phyloP scores from a whole-genome alignment of 2,113 vertebrate genomes.

The Polyodon spathula region DNA sequence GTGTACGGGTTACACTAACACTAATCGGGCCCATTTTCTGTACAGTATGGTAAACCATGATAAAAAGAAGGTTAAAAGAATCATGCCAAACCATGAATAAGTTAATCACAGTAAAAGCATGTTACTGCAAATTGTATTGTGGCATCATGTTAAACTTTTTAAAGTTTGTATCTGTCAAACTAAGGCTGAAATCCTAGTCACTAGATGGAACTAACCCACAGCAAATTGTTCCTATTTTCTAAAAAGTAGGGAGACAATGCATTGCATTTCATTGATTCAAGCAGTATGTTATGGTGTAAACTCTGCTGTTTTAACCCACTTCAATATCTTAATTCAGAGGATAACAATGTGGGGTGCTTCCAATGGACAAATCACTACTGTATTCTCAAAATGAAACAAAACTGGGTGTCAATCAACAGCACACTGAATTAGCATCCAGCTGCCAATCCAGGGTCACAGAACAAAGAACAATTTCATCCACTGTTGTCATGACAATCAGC shows the following conservation, averaged over 20 bases:
- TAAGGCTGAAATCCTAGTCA: no score
- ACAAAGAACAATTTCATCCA: conserved; percentile 42
- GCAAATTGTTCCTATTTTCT: no score
- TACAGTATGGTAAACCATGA: no score
- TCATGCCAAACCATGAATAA: no score
- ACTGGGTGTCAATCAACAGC: conserved; percentile 30
- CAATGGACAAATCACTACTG: conserved; percentile 23
- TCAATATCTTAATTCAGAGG: neutral
- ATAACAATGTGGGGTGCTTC: conserved; percentile 17
- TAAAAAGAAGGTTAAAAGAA: no score
- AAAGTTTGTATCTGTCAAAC: no score
- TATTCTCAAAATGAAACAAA: conserved; percentile 23
- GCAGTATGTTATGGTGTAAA: neutral
- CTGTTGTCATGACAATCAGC: conserved; percentile 42
- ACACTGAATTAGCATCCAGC: conserved; percentile 38
- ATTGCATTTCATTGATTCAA: neutral
- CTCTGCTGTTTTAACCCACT: conserved; percentile 1
- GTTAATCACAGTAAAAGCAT: no score
- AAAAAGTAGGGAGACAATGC: neutral
- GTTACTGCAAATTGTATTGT: no score
- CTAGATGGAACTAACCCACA: no score
- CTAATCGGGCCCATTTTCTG: no score
- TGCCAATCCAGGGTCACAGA: conserved; percentile 33
- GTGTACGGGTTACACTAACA: no score
- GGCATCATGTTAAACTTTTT: no score